These are phyloP conservation scores for Nasalis larvatus DNA, from an alignment of 2,113 vertebrate genomes.

Conservation along the genomic window DNA sequence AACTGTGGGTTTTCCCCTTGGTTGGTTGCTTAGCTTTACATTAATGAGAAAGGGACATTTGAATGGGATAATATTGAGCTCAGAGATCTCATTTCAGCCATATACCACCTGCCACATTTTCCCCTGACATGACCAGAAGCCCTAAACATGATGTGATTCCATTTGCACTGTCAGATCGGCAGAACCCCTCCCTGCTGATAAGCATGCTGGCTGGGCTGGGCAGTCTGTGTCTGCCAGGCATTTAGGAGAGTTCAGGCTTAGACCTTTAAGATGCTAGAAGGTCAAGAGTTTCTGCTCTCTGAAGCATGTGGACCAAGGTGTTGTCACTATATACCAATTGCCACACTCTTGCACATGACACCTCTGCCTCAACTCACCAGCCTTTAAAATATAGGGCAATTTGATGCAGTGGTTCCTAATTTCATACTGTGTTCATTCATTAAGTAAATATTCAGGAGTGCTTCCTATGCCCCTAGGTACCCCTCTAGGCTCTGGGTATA, in stretches of 20 bases:
- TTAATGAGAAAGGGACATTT: not conserved
- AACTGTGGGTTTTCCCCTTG: not conserved
- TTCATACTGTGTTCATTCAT: not conserved
- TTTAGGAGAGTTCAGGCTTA: rapidly evolving
- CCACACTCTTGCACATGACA: rapidly evolving
- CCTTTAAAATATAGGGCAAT: not conserved
- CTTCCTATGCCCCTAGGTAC: not conserved
- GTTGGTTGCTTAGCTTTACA: not conserved
- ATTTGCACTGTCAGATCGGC: rapidly evolving
- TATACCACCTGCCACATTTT: not conserved
- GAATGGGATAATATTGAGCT: not conserved
- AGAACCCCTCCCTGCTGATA: not conserved
- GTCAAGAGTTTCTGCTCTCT: not conserved
- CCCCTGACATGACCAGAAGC: not conserved
- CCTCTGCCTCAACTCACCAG: not conserved
- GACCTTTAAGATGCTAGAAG: not conserved
- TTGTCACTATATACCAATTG: not conserved
- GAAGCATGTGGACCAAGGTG: not conserved
- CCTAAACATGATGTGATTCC: not conserved
- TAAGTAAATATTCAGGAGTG: not conserved
- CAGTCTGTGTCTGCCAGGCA: not conserved
- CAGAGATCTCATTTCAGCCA: not conserved
- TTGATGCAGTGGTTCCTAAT: not conserved
- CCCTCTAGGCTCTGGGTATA: not conserved
- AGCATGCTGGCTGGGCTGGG: rapidly evolving